Base-by-base conservation (phyloP, 1,140 invertebrate genomes). In the Eciton burchellii region DNA sequence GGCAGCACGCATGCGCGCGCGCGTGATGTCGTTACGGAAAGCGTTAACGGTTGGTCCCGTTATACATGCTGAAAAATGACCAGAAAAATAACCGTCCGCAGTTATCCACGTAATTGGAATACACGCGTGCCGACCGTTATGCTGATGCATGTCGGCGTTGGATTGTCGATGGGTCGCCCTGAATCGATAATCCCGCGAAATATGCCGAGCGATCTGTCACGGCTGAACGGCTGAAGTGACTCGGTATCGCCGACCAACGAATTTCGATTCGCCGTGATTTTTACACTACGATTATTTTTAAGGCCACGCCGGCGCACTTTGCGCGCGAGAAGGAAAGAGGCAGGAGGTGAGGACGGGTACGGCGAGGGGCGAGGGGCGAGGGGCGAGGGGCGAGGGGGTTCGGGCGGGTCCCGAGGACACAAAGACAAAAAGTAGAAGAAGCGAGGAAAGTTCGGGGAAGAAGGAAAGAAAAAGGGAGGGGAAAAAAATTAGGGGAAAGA, bases 151-250 rank as follows among this genome's bases (percentile, higher is more conserved):
- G 63, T 52, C 26, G 45, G 19, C 35, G 59, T 54, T 3, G 52
- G n/a, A 54, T 5, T 19, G n/a, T n/a, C 52, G 52, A 47, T 21
- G 16, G 21, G 12, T 24, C 43, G 62, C 14, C 16, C 12, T 9
- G 56, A 60, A 60, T 74, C 57, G 41, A 49, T 76, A 76, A 65
- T 76, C 59, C 29, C 35, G 52, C 29, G 6, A 59, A 41, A 65
- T 76, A 12, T 43, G 52, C 19, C 21, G 12, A 65, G 45, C 60
- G 60, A 76, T 76, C 60, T 35, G 59, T 76, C 60, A 76, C 11
- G 19, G 14, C 59, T 65, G 52, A 14, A 65, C 56, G 26, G n/a
- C n/a, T 41, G 43, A 74, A 63, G 52, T 65, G 73, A 45, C 47
- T 24, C n/a, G 62, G 41, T 26, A 76, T 47, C 21, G 14, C 19